Base-by-base conservation (phyloP, 1,140 invertebrate species). In the Diorhabda sublineata region DNA sequence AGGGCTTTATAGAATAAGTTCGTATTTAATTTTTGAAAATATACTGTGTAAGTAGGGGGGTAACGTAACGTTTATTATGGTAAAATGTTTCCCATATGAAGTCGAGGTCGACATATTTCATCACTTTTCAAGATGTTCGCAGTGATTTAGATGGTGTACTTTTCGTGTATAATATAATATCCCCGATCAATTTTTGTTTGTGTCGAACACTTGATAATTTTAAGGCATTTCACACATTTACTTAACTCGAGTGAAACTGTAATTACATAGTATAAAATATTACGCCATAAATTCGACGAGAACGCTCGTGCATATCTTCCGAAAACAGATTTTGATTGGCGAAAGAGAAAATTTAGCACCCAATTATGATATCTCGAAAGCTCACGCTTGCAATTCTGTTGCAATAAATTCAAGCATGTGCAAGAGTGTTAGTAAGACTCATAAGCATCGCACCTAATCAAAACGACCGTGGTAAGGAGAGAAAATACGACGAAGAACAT, bases 361-460 rank as follows among this genome's bases (percentile, higher is more conserved):
- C 47, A 52, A 52, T 52, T 52, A 52, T 52, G 47, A 52, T 52
- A 52, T 52, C 47, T 52, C 47, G 4, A 52, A 52, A 52, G 47
- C 47, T 52, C 47, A 52, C 47, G 47, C 47, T 52, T 52, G n/a
- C 47, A 52, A 52, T 52, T 52, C 47, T 6, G 47, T 52, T 52
- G 47, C 3, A 52, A 52, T 52, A 52, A 52, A 52, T 52, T 52
- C 47, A 52, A 52, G 47, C 47, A 52, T 52, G 47, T 52, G 47
- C 47, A 52, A 52, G 47, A 6, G 47, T 52, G 47, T 52, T 52
- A 52, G 47, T 52, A 52, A 52, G 47, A 52, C 47, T 52, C 47
- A 52, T 52, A 52, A n/a, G 47, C 47, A 52, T 52, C 47, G 47
- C 47, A 52, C 47, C 47, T 52, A 52, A 52, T 52, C 47, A 52